Evolutionary conservation across 1,140 invertebrate species (phyloP).

Genomic region (Hydropsyche tenuis): DNA sequence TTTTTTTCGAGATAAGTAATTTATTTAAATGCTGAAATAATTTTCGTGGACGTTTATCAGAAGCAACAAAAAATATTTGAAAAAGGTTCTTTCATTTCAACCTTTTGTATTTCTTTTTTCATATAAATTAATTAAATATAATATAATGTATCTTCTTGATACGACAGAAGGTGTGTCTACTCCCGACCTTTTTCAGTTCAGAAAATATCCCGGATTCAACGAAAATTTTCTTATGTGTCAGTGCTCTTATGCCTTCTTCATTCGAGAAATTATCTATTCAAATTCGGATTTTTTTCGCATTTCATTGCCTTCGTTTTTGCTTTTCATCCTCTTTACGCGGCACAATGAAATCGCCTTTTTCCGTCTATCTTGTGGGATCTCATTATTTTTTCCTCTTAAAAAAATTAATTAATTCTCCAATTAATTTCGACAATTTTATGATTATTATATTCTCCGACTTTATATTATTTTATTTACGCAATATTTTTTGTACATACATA

Average conservation of each 20-base stretch:
- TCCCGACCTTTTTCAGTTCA: too few species aligned
- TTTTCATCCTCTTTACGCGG: background rate
- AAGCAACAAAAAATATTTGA: background rate
- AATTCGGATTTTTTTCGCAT: conserved; percentile 7
- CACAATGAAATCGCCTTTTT: background rate
- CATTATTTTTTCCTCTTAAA: background rate
- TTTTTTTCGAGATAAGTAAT: background rate
- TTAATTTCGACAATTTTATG: background rate
- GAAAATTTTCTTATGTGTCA: background rate
- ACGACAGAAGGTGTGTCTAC: background rate
- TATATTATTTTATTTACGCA: too few species aligned
- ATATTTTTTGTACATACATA: too few species aligned
- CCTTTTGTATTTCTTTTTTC: background rate
- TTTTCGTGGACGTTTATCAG: background rate
- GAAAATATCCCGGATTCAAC: background rate
- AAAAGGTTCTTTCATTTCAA: background rate
- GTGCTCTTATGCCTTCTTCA: background rate
- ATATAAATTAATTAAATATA: background rate
- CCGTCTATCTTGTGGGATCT: background rate
- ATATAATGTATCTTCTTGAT: background rate
- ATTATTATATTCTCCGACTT: background rate
- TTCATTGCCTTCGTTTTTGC: conserved; percentile 1
- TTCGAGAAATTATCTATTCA: conserved; percentile 1
- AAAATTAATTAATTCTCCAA: conserved; percentile 9
- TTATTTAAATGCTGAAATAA: conserved; percentile 6